Evolutionary conservation across 2,113 vertebrate species (phyloP).

Genomic region (Spea multiplicata): DNA sequence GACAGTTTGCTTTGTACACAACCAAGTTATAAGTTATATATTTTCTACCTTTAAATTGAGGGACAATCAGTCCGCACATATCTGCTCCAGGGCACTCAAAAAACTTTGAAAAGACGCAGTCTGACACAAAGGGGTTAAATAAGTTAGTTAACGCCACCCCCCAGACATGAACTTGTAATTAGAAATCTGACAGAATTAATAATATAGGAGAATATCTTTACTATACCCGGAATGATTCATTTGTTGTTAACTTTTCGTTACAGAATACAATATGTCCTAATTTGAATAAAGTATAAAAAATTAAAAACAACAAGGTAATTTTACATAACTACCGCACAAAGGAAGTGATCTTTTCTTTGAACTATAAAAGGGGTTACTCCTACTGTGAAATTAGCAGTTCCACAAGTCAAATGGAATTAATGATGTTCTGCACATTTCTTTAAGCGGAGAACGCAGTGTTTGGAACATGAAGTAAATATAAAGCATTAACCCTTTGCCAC

Average conservation of each 20-base stretch:
- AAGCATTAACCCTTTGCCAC: no score
- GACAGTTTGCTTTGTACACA: no score
- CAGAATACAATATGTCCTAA: neutral
- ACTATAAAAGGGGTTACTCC: slow-evolving; percentile 37
- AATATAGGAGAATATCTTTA: neutral
- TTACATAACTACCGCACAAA: neutral
- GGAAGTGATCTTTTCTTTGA: neutral
- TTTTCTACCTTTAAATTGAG: no score
- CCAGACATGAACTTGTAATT: neutral
- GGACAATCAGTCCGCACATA: no score
- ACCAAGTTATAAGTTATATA: no score
- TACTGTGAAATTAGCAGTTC: slow-evolving; percentile 37
- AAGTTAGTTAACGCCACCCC: neutral
- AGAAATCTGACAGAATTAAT: neutral
- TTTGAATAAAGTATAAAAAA: neutral
- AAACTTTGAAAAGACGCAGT: no score
- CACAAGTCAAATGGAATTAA: slow-evolving; percentile 29
- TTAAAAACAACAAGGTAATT: slow-evolving; percentile 18
- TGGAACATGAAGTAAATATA: no score
- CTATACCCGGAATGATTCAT: neutral
- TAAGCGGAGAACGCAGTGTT: slow-evolving; percentile 12
- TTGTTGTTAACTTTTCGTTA: neutral
- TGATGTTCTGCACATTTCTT: slow-evolving; percentile 21
- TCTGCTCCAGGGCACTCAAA: no score
- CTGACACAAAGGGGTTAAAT: no score